Evolutionary conservation across 2,113 vertebrate genomes (phyloP), one percentile per base, ranked within the genome.

Genomic region (Mandrillus leucophaeus): DNA sequence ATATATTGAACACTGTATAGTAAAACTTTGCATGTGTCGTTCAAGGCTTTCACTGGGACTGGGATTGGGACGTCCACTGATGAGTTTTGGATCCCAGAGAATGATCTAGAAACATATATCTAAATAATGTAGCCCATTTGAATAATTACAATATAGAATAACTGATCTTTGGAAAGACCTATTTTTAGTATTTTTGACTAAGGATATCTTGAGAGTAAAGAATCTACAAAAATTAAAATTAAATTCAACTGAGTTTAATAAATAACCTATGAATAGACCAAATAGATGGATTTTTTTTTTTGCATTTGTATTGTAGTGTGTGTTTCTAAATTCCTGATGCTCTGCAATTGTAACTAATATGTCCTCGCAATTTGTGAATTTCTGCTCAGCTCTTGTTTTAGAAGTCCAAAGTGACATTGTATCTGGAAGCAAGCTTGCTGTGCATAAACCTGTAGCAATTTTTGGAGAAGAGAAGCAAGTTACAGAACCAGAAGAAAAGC

Each of bases 351-450:
- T 76, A 61, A 35, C 30, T 90, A 91, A 93, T 12, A 40, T 25
- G 80, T 88, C 25, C 27, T 83, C 81, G 66, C 45, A 32, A 90
- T 85, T 61, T 92, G 50, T 64, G 8, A 25, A 6, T 94, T 96
- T 97, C 80, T 90, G 35, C 89, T 91, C 79, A 94, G 96, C 95
- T 94, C 66, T 97, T 50, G 93, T 90, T 95, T 96, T 98, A 88
- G 97, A 97, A 97, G 83, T 96, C 73, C 85, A 93, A 66, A 88
- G 96, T 82, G 97, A 97, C 38, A 78, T 97, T 78, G 89, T 93
- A 30, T 76, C 83, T 87, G 98, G 97, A 95, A 83, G 97, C 85
- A 98, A 90, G 52, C 78, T 98, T 89, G 87, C 73, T 20, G 85
- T 97, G 81, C 85, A 40, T 35, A 94, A 95, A 87, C 89, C 93